Evolutionary conservation across 2,113 vertebrate species (phyloP), one percentile per base, ranked within the genome.

Genomic region (Anguilla rostrata): DNA sequence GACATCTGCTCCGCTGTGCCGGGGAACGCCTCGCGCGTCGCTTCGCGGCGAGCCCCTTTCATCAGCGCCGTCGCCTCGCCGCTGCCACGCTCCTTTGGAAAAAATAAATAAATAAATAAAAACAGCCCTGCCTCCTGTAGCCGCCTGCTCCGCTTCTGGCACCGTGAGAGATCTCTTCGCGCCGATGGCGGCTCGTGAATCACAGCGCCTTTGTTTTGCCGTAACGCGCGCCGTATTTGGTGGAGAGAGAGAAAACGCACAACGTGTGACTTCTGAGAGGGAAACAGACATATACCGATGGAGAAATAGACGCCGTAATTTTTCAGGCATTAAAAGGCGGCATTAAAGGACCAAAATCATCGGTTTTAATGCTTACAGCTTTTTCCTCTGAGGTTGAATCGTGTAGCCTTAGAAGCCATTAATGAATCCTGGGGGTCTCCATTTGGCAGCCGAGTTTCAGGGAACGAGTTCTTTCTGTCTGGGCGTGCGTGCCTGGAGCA

Each of bases 1-100:
- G 29, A 80, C 78, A 80, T 80, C 78, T 80, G 78, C 78, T 41
- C 40, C 39, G 78, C 39, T 80, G 78, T 22, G 78, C 40, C 12
- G 34, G 78, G 71, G 5, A 80, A 80, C 18, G 78, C 78, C 39
- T 40, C 39, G 15, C 29, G 78, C 39, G 9, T 79, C 39, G 20
- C 29, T 79, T 39, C 78, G 39, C 20, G 40, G 39, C 20, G 34
- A 80, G 78, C 78, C 78, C 22, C 78, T 80, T 80, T 80, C 39
- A 80, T 80, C 78, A 80, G 78, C 2, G 78, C 39, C 78, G 8
- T 75, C 71, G 39, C 40, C 39, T 15, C 26, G 15, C 26, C 75
- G 34, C 34, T 78, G 34, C n/a, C 29, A 9, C 29, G 34, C 75
- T 78, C 20, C 75, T 66, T 20, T 78, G 75, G 34, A 34, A 34